phyloP scores from a whole-genome alignment of 1,140 invertebrate genomes.

The Lethrus apterus region DNA sequence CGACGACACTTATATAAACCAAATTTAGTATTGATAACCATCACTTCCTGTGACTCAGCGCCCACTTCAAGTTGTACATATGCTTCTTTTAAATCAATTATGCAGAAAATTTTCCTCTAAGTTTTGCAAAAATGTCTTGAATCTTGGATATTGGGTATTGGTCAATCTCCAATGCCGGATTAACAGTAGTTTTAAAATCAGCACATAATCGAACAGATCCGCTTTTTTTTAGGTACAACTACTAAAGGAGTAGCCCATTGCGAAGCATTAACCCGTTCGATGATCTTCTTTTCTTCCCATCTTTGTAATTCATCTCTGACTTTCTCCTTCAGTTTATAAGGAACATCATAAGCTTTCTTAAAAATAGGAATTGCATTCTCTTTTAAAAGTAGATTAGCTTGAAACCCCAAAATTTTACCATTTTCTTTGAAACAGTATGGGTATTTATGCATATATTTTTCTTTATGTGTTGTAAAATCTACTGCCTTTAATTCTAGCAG shows the following conservation, averaged over 20 bases:
- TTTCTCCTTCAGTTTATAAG: constrained; percentile 1
- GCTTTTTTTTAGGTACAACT: constrained; percentile 18
- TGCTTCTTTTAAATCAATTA: constrained; percentile 4
- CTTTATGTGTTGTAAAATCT: too few species aligned
- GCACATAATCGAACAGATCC: constrained; percentile 18
- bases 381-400: constrained; percentile 6
- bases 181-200: constrained; percentile 19
- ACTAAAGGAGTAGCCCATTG: constrained; percentile 24
- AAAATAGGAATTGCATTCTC: constrained; percentile 6
- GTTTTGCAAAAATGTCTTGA: constrained; percentile 12
- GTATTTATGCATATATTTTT: too few species aligned
- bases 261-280: constrained; percentile 17
- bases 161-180: constrained; percentile 13
- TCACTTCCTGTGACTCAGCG: too few species aligned
- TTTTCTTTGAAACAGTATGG: too few species aligned
- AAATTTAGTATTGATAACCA: too few species aligned
- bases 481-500: too few species aligned
- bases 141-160: constrained; percentile 16
- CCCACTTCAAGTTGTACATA: constrained; percentile 14
- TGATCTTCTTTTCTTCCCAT: constrained; percentile 8
- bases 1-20: too few species aligned
- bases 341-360: constrained; percentile 4
- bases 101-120: constrained; percentile 11
- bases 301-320: constrained; percentile 9
- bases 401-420: constrained; percentile 8